Base-by-base conservation (phyloP, 2,797 vertebrate species). In the Labroides dimidiatus region DNA sequence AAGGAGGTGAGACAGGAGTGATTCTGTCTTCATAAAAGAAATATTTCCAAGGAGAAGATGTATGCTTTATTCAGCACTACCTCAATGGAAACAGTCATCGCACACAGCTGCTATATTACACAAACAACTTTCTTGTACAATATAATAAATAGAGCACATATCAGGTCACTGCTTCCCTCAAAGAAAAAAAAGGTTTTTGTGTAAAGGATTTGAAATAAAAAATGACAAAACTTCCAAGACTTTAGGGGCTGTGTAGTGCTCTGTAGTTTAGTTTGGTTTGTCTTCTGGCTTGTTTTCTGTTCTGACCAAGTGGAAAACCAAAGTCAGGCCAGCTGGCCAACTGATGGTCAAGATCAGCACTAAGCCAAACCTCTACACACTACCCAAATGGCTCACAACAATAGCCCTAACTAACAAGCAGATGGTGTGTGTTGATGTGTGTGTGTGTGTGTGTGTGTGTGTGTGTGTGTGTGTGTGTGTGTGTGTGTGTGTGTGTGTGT, bases 331-430 rank as follows among this genome's bases (percentile, higher is more conserved):
- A 91, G 89, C 89, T 92, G 91, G 90, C 89, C 84, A 70, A 90
- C 85, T 74, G 88, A 90, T 87, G 90, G 91, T 92, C 89, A 92
- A 91, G 89, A 91, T 91, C 87, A 89, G 82, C 89, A 89, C 87
- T 86, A 88, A 90, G 89, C 90, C 90, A 90, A 91, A 88, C 86
- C 89, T 86, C 86, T 59, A 89, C 82, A 84, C 85, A 87, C 81
- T 64, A 72, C 78, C 84, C 87, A 86, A 90, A 90, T 82, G 86
- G 83, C 87, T 87, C 58, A 19, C 77, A 92, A 92, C 91, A 92
- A 92, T 92, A 91, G 88, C 86, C 85, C 84, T 81, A 88, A 90
- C 90, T 88, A 91, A 90, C 89, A 77, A 90, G 90, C 91, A 92
- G 91, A 91, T 91, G 90, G 91, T 72, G 81, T 78, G 79, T 84